Evolutionary conservation across 2,888 invertebrate genomes (phyloP).

Genomic region (Torymus texanus): DNA sequence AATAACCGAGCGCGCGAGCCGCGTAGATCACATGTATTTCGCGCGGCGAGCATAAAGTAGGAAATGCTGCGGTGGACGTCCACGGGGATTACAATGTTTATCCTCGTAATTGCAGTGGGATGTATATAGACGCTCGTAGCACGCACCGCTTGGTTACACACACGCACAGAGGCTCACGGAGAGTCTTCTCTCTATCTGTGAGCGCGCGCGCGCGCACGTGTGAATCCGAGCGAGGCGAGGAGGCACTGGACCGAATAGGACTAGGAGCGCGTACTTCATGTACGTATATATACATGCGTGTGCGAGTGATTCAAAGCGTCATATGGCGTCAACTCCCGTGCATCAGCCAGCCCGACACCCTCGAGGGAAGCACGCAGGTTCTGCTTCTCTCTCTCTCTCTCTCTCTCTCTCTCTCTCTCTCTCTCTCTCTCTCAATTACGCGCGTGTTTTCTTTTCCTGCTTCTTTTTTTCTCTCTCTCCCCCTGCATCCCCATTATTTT

Average conservation of each 20-base stretch:
- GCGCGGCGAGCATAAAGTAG: slow-evolving; percentile 16
- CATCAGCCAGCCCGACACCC: background rate
- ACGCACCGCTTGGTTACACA: background rate
- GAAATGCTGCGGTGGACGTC: slow-evolving; percentile 1
- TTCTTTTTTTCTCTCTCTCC: background rate
- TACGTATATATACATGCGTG: background rate
- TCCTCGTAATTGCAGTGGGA: slow-evolving; percentile 35
- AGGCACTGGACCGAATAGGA: slow-evolving; percentile 8
- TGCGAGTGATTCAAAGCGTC: slow-evolving; percentile 12
- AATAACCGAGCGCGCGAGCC: slow-evolving; percentile 5
- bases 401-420: background rate
- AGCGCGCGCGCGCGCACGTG: background rate
- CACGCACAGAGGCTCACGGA: too few relatives aligned
- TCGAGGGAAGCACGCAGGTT: background rate
- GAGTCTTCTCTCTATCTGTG: too few relatives aligned
- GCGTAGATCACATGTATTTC: background rate
- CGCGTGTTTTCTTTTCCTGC: background rate
- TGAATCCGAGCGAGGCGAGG: background rate
- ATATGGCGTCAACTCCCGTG: slow-evolving; percentile 5
- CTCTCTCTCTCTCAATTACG: background rate
- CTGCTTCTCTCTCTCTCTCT: background rate
- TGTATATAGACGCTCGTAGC: background rate
- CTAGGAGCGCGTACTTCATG: too few relatives aligned
- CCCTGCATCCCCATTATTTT: background rate
- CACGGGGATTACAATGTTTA: slow-evolving; percentile 33